Conservation (phyloP, 2,113 vertebrate species). For the Phalacrocorax brasilianus region DNA sequence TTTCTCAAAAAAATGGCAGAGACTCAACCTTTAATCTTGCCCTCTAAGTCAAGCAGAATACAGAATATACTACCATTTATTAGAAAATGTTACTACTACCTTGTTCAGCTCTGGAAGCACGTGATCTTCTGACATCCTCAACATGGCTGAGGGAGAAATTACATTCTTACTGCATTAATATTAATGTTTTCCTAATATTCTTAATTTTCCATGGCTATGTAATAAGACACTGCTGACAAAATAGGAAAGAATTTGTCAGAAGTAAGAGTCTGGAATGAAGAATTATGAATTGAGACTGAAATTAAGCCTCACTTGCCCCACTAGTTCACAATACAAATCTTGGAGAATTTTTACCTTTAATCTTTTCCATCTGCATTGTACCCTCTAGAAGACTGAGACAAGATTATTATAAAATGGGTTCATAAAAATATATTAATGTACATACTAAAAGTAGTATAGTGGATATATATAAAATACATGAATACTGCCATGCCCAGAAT, state of each 20-base stretch:
- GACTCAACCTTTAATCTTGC: background rate
- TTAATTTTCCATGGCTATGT: background rate
- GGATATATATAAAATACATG: background rate
- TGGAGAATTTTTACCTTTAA: background rate
- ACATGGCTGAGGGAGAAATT: conserved; percentile 83
- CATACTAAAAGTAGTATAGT: background rate
- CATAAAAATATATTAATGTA: background rate
- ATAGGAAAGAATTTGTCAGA: background rate
- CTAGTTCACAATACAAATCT: background rate
- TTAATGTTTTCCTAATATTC: background rate
- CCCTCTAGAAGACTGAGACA: background rate
- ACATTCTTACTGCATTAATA: conserved; percentile 3
- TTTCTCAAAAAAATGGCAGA: background rate
- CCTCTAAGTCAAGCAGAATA: background rate
- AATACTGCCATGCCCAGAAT: background rate
- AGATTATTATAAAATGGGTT: background rate
- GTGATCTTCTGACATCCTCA: conserved; percentile 97
- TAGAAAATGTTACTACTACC: conserved; percentile 68
- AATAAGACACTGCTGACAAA: background rate
- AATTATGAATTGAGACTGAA: background rate
- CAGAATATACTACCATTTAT: background rate
- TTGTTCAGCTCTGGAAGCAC: conserved; percentile 96
- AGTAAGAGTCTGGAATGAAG: background rate
- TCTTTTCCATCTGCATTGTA: background rate
- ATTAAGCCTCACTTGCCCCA: background rate